Evolutionary conservation across 1,140 invertebrate species (phyloP).

Genomic region (Psix sp.): DNA sequence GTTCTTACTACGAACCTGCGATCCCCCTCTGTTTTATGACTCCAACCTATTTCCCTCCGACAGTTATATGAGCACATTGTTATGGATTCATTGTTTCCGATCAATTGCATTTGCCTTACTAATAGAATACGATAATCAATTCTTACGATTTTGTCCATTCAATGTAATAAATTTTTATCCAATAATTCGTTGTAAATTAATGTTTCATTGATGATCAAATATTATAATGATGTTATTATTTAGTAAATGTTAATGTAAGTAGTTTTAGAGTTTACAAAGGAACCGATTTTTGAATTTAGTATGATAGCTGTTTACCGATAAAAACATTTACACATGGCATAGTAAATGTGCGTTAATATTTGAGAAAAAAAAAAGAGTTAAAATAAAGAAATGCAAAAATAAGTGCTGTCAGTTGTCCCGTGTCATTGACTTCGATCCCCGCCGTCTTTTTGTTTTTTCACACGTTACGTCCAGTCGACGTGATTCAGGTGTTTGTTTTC

Average conservation of each 20-base stretch:
- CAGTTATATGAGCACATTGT: slow-evolving; percentile 58
- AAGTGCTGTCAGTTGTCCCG: slow-evolving; percentile 15
- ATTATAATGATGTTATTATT: too few relatives aligned
- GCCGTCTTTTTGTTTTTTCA: slow-evolving; percentile 8
- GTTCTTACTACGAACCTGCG: slow-evolving; percentile 45
- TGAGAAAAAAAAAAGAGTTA: slow-evolving; percentile 1
- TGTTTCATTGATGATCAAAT: too few relatives aligned
- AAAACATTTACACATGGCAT: slow-evolving; percentile 47
- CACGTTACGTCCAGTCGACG: slow-evolving; percentile 12
- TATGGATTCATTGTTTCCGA: slow-evolving; percentile 38
- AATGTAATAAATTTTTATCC: too few relatives aligned
- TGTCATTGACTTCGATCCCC: slow-evolving; percentile 27
- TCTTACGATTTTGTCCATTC: too few relatives aligned
- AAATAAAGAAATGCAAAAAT: slow-evolving; percentile 9
- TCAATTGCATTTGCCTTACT: slow-evolving; percentile 1
- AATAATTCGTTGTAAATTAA: too few relatives aligned
- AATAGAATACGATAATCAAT: too few relatives aligned
- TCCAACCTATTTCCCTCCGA: slow-evolving; percentile 41
- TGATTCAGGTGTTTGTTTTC: slow-evolving; percentile 50
- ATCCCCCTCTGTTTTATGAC: slow-evolving; percentile 34
- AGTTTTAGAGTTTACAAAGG: too few relatives aligned
- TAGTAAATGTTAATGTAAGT: too few relatives aligned
- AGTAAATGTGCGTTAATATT: slow-evolving; percentile 30
- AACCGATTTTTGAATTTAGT: too few relatives aligned
- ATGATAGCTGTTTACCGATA: neutral